phyloP scores from a whole-genome alignment of 2,888 invertebrate species.

The Theristus sp. region DNA sequence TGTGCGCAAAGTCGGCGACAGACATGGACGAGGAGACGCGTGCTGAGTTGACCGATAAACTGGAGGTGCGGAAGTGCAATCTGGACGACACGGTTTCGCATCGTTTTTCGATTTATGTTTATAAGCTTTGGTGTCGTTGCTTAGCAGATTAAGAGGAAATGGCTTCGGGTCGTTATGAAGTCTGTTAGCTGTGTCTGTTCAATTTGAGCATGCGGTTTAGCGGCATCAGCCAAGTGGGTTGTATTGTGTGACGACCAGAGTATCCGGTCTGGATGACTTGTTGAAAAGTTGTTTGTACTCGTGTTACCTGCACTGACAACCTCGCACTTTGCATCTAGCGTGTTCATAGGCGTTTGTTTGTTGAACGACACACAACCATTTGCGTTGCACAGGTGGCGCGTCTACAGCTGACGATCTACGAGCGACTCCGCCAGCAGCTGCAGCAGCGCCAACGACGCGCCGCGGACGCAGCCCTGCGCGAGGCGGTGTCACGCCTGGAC shows the following conservation, averaged over 20 bases:
- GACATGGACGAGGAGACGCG: slow-evolving; percentile 50
- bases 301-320: too few relatives aligned
- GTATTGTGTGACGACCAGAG: too few relatives aligned
- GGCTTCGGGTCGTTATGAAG: neutral
- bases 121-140: too few relatives aligned
- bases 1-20: slow-evolving; percentile 64
- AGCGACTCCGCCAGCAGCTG: neutral
- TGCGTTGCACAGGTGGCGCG: slow-evolving; percentile 3
- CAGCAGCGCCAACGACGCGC: neutral
- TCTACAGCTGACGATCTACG: neutral
- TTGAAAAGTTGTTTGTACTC: too few relatives aligned
- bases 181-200: neutral
- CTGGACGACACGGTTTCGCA: too few relatives aligned
- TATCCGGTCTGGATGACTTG: too few relatives aligned
- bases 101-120: too few relatives aligned
- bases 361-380: too few relatives aligned
- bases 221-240: neutral
- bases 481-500: slow-evolving; percentile 52
- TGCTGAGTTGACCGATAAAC: slow-evolving; percentile 73
- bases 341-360: too few relatives aligned
- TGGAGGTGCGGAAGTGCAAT: slow-evolving; percentile 45
- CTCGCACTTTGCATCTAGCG: too few relatives aligned
- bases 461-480: slow-evolving; percentile 11
- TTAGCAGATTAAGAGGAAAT: neutral
- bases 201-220: neutral